Evolutionary conservation across 2,113 vertebrate species (phyloP), one percentile per base, ranked within the genome.

Genomic region (Dicaeum eximium): DNA sequence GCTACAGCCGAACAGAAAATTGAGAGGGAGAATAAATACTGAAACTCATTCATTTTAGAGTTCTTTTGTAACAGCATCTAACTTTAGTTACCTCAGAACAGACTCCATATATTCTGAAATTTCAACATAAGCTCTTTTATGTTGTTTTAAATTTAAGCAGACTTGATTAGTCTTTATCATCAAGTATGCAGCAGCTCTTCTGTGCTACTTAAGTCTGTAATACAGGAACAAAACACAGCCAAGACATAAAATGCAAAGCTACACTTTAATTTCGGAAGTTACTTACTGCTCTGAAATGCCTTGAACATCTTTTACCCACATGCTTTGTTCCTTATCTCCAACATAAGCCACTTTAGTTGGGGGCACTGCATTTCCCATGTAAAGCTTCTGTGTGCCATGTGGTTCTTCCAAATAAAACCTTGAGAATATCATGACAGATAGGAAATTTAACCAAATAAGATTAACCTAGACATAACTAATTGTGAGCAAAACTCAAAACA

Each of bases 281-380:
- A 97, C 99, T 98, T 98, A 99, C 99, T 98, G 94, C 97, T 99
- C 99, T 78, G 98, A 98, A 97, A 99, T 96, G 95, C 98, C 98
- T 96, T 99, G 99, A 77, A 99, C 97, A 37, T 99, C 99, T 97
- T 99, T 99, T 75, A 98, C 48, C 99, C 99, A 99, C 2, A 97
- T 97, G 79, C 98, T 99, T 94, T 99, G 98, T 45, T 99, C 99
- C 93, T 99, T 99, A 92, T 99, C 99, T 93, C 98, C 98, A 92
- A 99, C 92, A 28, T 96, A 97, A 13, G 93, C 78, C 70, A 99
- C 98, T 98, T 98, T 99, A 75, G 98, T 98, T 24, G 99, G 99
- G 48, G 99, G 98, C 24, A 97, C 98, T 50, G 96, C 97, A 90
- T 96, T 96, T 47, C 97, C 97, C 93, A 97, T 96, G 53, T 99